Conservation (phyloP, 1,140 invertebrate genomes). For the Charaxes varanes region DNA sequence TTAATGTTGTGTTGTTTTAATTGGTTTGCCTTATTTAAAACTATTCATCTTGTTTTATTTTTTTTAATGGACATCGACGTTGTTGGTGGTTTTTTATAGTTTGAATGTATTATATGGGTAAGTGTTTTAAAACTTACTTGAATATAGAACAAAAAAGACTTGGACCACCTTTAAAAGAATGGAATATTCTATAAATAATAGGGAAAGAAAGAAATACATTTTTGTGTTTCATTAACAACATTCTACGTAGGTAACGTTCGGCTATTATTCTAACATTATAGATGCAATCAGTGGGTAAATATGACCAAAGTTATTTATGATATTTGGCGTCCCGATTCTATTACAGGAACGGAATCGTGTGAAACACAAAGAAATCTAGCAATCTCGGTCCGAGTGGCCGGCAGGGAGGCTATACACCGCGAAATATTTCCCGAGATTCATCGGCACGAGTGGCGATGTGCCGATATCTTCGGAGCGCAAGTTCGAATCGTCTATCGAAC, state of each 20-base stretch:
- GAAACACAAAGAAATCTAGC: constrained; percentile 62
- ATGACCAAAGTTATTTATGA: constrained; percentile 31
- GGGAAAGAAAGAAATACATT: too few species aligned
- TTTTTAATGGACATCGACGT: too few species aligned
- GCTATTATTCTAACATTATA: constrained; percentile 5
- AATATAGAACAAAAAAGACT: background rate
- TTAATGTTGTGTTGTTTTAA: constrained; percentile 6
- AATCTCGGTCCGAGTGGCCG: constrained; percentile 49
- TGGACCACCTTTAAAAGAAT: too few species aligned
- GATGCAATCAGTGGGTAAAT: constrained; percentile 8
- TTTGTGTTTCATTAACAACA: background rate
- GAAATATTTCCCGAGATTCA: constrained; percentile 68
- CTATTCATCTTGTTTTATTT: background rate
- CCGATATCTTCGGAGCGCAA: constrained; percentile 58
- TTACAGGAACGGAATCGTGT: constrained; percentile 54
- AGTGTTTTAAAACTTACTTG: background rate
- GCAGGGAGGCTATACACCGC: constrained; percentile 48
- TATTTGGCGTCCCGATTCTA: constrained; percentile 34
- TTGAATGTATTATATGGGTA: too few species aligned
- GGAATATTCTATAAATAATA: too few species aligned
- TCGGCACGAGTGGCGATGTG: constrained; percentile 63
- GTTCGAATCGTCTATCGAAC: constrained; percentile 68
- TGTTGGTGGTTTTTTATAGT: too few species aligned
- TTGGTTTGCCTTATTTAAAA: constrained; percentile 2
- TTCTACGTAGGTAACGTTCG: constrained; percentile 3